Percentiles rank a stretch among this genome's conserved stretches.
These are phyloP conservation scores for Apodemus speciosus DNA, from an alignment of 2,113 vertebrate species.

Conservation along the genomic window DNA sequence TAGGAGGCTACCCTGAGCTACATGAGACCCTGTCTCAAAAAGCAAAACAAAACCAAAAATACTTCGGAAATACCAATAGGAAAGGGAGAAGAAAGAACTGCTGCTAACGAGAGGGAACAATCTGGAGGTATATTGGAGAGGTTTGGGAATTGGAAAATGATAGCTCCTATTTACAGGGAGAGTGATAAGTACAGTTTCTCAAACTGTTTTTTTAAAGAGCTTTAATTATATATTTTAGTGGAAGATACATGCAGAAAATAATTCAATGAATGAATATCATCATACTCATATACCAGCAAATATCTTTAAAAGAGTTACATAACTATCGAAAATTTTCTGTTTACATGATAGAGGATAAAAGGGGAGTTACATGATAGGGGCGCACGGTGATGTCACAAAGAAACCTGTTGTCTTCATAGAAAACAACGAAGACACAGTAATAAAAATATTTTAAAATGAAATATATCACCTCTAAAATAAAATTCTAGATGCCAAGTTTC, in stretches of 20 bases:
- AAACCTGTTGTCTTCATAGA: background rate
- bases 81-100: background rate
- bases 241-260: background rate
- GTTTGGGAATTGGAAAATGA: constrained; percentile 20
- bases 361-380: background rate
- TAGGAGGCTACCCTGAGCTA: background rate
- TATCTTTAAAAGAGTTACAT: background rate
- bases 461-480: background rate
- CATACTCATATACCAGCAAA: background rate
- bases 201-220: background rate
- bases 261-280: background rate
- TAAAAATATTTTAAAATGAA: background rate
- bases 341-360: background rate
- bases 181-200: background rate
- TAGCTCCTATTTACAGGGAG: background rate
- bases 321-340: background rate
- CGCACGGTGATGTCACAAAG: background rate
- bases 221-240: background rate
- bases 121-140: background rate
- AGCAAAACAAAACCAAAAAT: background rate
- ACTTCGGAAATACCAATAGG: background rate
- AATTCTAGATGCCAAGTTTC: background rate
- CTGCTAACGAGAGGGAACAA: background rate
- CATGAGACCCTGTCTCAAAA: background rate
- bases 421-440: background rate